phyloP scores from a whole-genome alignment of 2,888 invertebrate genomes.

The Podabrus alpinus region DNA sequence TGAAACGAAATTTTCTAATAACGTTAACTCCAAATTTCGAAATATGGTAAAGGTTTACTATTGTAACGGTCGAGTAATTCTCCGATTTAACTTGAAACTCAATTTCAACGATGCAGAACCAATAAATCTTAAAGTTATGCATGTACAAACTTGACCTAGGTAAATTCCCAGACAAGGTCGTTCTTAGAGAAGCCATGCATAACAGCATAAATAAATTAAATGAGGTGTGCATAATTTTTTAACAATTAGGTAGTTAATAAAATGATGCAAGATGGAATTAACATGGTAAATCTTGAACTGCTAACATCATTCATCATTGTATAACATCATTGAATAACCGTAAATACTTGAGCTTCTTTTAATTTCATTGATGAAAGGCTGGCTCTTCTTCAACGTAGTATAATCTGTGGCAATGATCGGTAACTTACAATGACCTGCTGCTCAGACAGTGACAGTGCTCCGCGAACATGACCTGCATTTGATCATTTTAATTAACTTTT shows the following conservation, averaged over 20 bases:
- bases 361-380: background rate
- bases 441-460: background rate
- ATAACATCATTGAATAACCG: background rate
- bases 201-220: background rate
- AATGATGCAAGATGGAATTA: background rate
- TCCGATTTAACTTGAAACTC: background rate
- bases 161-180: constrained; percentile 11
- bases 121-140: constrained; percentile 6
- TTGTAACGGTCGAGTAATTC: background rate
- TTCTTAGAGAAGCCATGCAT: constrained; percentile 1
- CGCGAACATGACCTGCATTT: background rate
- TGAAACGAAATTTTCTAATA: too few relatives aligned
- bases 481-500: background rate
- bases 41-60: background rate
- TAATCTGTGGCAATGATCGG: background rate
- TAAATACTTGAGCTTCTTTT: background rate
- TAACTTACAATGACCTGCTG: background rate
- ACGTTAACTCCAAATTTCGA: background rate
- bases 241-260: background rate
- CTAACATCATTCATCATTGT: too few relatives aligned
- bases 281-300: background rate
- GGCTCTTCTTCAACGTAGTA: background rate
- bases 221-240: background rate
- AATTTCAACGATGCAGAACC: constrained; percentile 16
- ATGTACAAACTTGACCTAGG: constrained; percentile 10